These are phyloP conservation scores for Dolichomitus sp. DNA, from an alignment of 2,888 invertebrate species.

Conservation along the genomic window DNA sequence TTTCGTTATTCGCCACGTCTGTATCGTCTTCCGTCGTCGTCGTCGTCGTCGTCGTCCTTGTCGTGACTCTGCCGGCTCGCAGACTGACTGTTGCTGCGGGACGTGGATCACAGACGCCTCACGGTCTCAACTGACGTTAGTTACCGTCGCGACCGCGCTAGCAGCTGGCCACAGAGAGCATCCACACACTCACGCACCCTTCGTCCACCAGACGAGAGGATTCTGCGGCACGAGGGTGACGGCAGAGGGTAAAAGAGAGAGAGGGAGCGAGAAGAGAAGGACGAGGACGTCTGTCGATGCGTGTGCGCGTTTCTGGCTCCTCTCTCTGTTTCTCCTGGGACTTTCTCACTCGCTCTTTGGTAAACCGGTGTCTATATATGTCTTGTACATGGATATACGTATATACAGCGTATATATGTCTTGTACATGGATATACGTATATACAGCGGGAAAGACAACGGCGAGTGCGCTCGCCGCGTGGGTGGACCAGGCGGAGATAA, in stretches of 20 bases:
- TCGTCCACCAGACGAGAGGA: constrained; percentile 36
- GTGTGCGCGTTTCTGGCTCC: constrained; percentile 34
- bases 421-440: background rate
- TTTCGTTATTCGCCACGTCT: background rate
- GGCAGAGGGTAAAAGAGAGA: constrained; percentile 21
- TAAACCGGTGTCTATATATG: background rate
- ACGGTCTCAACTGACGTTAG: constrained; percentile 24
- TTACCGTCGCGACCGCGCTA: constrained; percentile 34
- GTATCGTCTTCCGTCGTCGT: too few relatives aligned
- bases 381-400: background rate
- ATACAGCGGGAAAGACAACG: constrained; percentile 10
- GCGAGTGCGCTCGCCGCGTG: constrained; percentile 26
- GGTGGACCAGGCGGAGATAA: background rate
- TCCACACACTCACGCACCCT: constrained; percentile 25
- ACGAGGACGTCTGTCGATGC: constrained; percentile 19
- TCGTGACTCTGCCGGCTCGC: background rate
- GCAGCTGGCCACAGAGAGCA: constrained; percentile 19
- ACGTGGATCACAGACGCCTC: constrained; percentile 25
- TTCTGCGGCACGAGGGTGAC: background rate
- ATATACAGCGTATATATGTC: too few relatives aligned
- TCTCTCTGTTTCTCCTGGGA: background rate
- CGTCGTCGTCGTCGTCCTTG: background rate
- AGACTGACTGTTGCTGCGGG: constrained; percentile 58
- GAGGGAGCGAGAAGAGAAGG: constrained; percentile 8
- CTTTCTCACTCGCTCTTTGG: constrained; percentile 7